Percentiles rank a stretch among this genome's conserved stretches.
Conservation (phyloP, 2,888 invertebrate genomes). For the Sisyra nigra region DNA sequence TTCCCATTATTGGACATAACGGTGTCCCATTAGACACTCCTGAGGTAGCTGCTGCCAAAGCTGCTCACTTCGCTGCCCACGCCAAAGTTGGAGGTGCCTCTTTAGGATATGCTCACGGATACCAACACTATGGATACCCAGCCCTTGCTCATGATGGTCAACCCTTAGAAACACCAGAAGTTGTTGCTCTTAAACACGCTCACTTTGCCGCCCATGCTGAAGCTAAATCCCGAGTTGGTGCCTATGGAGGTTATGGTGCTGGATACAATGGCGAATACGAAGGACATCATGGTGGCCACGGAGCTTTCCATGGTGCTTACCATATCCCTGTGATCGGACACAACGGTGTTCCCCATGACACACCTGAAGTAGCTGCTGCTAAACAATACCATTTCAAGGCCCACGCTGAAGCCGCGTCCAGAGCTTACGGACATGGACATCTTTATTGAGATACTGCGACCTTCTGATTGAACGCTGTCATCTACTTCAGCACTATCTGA, state of each 20-base stretch:
- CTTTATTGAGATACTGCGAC: neutral
- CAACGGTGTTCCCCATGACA: constrained; percentile 11
- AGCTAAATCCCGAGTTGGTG: constrained; percentile 1
- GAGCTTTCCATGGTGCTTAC: constrained; percentile 21
- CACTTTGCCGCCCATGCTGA: constrained; percentile 10
- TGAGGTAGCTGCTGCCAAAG: constrained; percentile 6
- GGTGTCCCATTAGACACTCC: constrained; percentile 8
- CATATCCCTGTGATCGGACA: constrained; percentile 26
- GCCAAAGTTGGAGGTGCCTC: neutral
- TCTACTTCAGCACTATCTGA: neutral
- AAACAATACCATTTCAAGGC: constrained; percentile 9
- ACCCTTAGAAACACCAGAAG: constrained; percentile 10
- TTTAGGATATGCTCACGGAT: neutral
- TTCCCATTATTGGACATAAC: constrained; percentile 7
- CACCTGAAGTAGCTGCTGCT: constrained; percentile 11
- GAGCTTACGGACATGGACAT: constrained; percentile 7
- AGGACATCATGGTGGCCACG: neutral
- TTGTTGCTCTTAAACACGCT: constrained; percentile 8
- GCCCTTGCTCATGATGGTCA: constrained; percentile 5
- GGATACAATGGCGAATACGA: neutral
- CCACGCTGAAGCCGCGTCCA: constrained; percentile 8
- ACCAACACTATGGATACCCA: constrained; percentile 6
- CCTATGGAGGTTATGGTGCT: constrained; percentile 2
- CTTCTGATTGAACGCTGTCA: constrained; percentile 5
- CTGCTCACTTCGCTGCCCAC: constrained; percentile 8